phyloP scores from a whole-genome alignment of 2,888 invertebrate species.

The Scrobipalpa costella region DNA sequence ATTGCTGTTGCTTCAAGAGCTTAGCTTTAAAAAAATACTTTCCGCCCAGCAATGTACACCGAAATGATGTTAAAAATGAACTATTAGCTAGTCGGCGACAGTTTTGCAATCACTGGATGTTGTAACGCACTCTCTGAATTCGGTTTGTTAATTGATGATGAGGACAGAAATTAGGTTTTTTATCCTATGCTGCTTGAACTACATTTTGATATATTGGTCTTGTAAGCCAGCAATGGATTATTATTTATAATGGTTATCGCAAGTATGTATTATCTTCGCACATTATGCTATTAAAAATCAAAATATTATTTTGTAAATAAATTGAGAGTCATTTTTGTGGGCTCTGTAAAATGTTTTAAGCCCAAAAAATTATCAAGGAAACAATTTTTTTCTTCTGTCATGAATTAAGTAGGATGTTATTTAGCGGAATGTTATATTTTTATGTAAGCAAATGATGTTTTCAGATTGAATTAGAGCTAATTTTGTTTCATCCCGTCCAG shows the following conservation, averaged over 20 bases:
- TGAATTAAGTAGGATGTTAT: neutral
- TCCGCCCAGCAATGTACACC: neutral
- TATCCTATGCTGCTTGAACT: neutral
- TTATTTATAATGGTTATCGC: neutral
- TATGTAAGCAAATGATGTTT: neutral
- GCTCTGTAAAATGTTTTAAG: neutral
- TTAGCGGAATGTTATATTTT: slow-evolving; percentile 9
- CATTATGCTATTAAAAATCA: neutral
- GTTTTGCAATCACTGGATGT: slow-evolving; percentile 5
- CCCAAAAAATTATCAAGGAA: neutral
- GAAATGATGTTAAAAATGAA: neutral
- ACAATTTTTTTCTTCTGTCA: neutral
- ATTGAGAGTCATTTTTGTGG: neutral
- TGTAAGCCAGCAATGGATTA: neutral
- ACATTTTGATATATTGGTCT: neutral
- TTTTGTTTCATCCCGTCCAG: neutral
- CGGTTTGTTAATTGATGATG: neutral
- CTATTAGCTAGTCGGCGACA: slow-evolving; percentile 43
- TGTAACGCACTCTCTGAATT: slow-evolving; percentile 1
- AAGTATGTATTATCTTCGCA: neutral
- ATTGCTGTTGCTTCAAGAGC: neutral
- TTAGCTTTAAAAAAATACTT: neutral
- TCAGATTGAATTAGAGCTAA: neutral
- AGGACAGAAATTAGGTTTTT: neutral
- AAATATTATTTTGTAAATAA: neutral